A percentile compares a stretch with the other conserved stretches of the same genome.
Evolutionary conservation across 1,140 invertebrate species (phyloP).

Genomic region (Capitella teleta): DNA sequence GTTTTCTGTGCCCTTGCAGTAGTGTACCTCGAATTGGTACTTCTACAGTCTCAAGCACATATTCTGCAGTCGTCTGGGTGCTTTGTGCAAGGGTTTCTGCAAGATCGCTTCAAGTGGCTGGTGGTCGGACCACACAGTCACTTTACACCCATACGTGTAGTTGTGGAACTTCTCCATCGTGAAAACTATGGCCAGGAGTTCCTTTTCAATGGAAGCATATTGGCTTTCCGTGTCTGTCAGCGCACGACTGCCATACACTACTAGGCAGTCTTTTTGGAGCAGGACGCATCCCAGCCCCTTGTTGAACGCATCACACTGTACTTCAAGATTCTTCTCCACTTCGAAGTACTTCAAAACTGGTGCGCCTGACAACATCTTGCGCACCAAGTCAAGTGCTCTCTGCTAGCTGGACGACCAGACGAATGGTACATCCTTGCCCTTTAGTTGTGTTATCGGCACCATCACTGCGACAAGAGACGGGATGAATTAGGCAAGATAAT

Average conservation of each 20-base stretch:
- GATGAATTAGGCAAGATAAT: slow-evolving; percentile 18
- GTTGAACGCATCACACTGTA: slow-evolving; percentile 20
- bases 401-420: slow-evolving; percentile 12
- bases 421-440: slow-evolving; percentile 29
- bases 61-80: slow-evolving; percentile 36
- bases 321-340: slow-evolving; percentile 11
- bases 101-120: slow-evolving; percentile 36
- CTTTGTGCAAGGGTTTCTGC: slow-evolving; percentile 34
- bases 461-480: slow-evolving; percentile 8
- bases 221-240: slow-evolving; percentile 38
- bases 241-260: slow-evolving; percentile 40
- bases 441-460: slow-evolving; percentile 3
- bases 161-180: slow-evolving; percentile 36
- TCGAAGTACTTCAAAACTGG: slow-evolving; percentile 22
- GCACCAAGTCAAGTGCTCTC: slow-evolving; percentile 14
- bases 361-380: slow-evolving; percentile 14
- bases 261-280: slow-evolving; percentile 38
- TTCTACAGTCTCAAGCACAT: slow-evolving; percentile 38
- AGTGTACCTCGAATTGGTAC: slow-evolving; percentile 40
- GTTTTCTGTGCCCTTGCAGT: slow-evolving; percentile 34
- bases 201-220: slow-evolving; percentile 44
- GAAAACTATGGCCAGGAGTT: slow-evolving; percentile 44
- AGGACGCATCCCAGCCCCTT: slow-evolving; percentile 39
- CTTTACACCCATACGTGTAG: slow-evolving; percentile 29
- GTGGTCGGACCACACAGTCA: slow-evolving; percentile 26